Base-by-base conservation (phyloP, 1,140 invertebrate species). In the Phymorhynchus buccinoides region DNA sequence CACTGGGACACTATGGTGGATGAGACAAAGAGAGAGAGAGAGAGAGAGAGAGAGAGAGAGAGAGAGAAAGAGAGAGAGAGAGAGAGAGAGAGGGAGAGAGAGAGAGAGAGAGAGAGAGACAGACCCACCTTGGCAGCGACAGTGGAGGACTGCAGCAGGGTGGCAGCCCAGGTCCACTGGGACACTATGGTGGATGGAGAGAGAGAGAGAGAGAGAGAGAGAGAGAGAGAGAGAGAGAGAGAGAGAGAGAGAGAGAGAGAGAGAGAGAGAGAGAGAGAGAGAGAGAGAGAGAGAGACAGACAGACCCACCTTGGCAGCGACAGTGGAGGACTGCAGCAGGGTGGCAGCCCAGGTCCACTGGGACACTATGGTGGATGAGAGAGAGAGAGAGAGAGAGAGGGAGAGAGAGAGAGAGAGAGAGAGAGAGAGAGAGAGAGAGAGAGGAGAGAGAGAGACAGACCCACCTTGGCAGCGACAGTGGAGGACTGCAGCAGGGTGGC, bases 291-390 rank as follows among this genome's bases (percentile, higher is more conserved):
- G n/a, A n/a, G n/a, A n/a, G n/a, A n/a, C n/a, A n/a, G n/a, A n/a
- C n/a, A n/a, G n/a, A n/a, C n/a, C n/a, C n/a, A n/a, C n/a, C n/a
- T n/a, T n/a, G n/a, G n/a, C n/a, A n/a, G n/a, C 91, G 1, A 94
- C 94, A 1, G 92, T 91, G 0, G 93, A 91, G 3, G 94, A 94
- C 86, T 94, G 93, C 7, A 94, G 88, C 1, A 94, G 88, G 4
- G 94, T 94, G 2, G 94, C 94, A 1, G 93, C 92, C 94, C 94
- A 94, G 39, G 93, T 94, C 94, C 94, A 94, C 84, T 94, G 93
- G 9, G 93, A 93, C 2, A 94, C 92, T 12, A 94, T 91, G 0
- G 93, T 94, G 1, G 93, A 93, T n/a, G n/a, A n/a, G n/a, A n/a
- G n/a, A n/a, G n/a, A n/a, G n/a, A n/a, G n/a, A n/a, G n/a, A n/a